phyloP scores from a whole-genome alignment of 1,140 invertebrate species.

The Heliconius eleuchia region DNA sequence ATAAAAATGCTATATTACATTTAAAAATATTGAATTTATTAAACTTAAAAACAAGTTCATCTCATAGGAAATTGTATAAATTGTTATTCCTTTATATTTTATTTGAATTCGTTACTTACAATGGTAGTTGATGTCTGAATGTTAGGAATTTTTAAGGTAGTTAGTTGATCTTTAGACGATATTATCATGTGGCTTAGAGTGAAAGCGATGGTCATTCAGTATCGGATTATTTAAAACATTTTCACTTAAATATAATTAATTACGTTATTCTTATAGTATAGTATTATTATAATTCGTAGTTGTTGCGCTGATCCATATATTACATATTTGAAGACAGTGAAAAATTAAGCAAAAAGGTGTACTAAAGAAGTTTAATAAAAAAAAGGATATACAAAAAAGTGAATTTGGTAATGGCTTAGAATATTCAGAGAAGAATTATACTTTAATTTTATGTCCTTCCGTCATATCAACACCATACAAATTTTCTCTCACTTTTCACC shows the following conservation, averaged over 20 bases:
- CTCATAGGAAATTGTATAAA: slow-evolving; percentile 14
- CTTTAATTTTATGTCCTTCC: too few species aligned
- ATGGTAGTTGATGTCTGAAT: slow-evolving; percentile 34
- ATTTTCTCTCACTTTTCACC: too few species aligned
- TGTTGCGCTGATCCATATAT: too few species aligned
- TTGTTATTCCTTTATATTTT: slow-evolving; percentile 32
- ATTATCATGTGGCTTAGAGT: neutral
- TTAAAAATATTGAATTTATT: neutral
- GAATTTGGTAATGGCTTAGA: too few species aligned
- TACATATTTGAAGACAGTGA: too few species aligned
- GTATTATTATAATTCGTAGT: too few species aligned
- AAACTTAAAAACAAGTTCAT: neutral
- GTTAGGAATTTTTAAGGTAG: slow-evolving; percentile 9
- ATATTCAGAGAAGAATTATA: too few species aligned
- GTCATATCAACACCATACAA: too few species aligned
- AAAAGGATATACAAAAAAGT: too few species aligned
- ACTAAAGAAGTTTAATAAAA: too few species aligned
- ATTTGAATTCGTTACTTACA: slow-evolving; percentile 38
- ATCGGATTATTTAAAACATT: neutral
- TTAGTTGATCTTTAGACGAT: neutral
- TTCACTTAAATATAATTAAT: neutral
- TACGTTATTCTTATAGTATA: neutral
- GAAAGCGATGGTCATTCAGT: neutral
- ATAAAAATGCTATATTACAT: neutral
- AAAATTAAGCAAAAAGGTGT: too few species aligned